Base-by-base conservation (phyloP, 2,888 invertebrate species). In the Drosophila setosimentum region DNA sequence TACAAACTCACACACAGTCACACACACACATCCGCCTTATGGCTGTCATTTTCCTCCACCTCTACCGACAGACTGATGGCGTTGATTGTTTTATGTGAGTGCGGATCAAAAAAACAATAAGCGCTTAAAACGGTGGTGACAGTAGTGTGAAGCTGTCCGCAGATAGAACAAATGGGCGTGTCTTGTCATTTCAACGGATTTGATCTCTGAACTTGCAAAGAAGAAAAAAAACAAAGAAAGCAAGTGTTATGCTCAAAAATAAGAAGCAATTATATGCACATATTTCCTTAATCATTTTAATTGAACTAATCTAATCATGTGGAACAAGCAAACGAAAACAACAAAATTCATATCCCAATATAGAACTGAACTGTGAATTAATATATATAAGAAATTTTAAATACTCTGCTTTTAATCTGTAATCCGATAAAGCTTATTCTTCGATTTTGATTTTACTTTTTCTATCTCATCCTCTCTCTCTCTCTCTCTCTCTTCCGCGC, bases 231-330 rank as follows among this genome's bases (percentile, higher is more conserved):
- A 27, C 53, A 11, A 54, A 33, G 33, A 45, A 66, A 51, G 27
- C 45, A 45, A 42, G 21, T 59, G 45, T 42, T 53, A 53, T 21
- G 71, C 61, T 35, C 61, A 29, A 33, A 45, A 65, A 66, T 33
- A 59, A 50, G 35, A 60, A n/a, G n/a, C 21, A 54, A 59, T 48
- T 40, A 57, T 24, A 16, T 55, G 35, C 35, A 54, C 33, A 60
- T 35, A 68, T 63, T 50, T 69, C 57, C 55, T 67, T 74, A 85
- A 77, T 68, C 67, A 78, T 59, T 74, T 66, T 85, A 75, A 82
- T 78, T 82, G 77, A 73, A 55, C 65, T 84, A 87, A 84, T 84
- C 88, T 83, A 82, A 85, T 85, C 78, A 80, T 21, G 51, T 42
- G 50, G 45, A 57, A 49, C 29, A 61, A n/a, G 3, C 40, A 59